Evolutionary conservation across 92 coral and sea anemone species (phyloP), one percentile per base, ranked within the genome.

Genomic region (Paramuricea clavata): DNA sequence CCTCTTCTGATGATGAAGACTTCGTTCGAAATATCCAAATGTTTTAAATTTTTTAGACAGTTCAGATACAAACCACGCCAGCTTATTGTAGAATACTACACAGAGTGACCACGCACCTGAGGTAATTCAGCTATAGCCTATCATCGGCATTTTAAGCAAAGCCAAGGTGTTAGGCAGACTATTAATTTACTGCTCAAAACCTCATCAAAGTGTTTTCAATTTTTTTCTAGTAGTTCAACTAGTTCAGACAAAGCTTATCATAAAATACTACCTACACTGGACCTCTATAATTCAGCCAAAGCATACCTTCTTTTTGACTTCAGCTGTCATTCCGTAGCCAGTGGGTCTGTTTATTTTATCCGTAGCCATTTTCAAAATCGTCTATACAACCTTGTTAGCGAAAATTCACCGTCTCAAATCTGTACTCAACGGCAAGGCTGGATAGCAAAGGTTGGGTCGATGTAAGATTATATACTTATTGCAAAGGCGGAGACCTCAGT

Each of bases 301-400:
- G 21, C 82, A 0, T 54, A 76, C 82, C 82, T 32, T 76, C 82
- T 76, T 76, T 25, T 76, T 76, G 1, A 76, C 82, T 49, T 76
- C 82, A 1, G 82, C 82, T 9, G 67, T 76, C 82, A 76, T 76
- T 49, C 82, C 82, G 16, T 49, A 76, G 27, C 82, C 82, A 25
- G 68, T 76, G 9, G 82, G 82, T 49, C 82, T 2, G 39, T 26
- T 76, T 15, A 76, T 76, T n/a, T 49, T 76, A n/a, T 54, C 68
- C 15, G 72, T 65, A 28, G 68, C 67, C 82, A 76, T 76, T 12
- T 49, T 76, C 3, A 2, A 16, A 15, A 7, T 27, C 12, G 39
- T 30, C 22, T 16, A 12, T 10, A 19, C 39, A 35, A 27, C 26
- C 57, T 57, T 47, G 67, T 76, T 76, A n/a, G 15, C 47, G 0